Evolutionary conservation across 1,140 invertebrate species (phyloP).

Genomic region (Papilio helenus): DNA sequence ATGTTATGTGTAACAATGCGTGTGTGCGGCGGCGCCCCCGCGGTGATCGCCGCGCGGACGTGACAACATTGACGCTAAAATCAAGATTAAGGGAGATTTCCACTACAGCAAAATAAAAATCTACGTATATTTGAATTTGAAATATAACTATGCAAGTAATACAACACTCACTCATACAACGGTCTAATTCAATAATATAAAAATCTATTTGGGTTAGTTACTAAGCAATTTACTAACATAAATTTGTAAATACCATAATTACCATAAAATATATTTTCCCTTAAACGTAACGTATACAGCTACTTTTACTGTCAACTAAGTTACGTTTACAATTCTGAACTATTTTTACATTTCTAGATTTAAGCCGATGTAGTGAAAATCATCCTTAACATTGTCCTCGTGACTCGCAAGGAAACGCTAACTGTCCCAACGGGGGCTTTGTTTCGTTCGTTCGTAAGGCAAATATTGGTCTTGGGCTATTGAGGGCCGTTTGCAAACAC

Average conservation of each 20-base stretch:
- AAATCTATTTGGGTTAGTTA: too few relatives aligned
- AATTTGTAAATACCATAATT: neutral
- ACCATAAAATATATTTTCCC: neutral
- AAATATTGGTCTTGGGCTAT: constrained; percentile 76
- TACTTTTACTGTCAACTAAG: neutral
- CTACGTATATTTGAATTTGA: neutral
- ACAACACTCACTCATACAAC: too few relatives aligned
- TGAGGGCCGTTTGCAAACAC: constrained; percentile 77
- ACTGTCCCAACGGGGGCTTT: constrained; percentile 73
- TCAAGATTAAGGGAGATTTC: constrained; percentile 57
- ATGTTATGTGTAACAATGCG: constrained; percentile 50
- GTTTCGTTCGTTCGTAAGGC: constrained; percentile 78
- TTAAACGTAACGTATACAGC: neutral
- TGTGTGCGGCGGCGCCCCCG: constrained; percentile 67
- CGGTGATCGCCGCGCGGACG: constrained; percentile 61
- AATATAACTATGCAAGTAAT: too few relatives aligned
- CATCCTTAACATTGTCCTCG: constrained; percentile 60
- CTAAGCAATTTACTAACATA: neutral
- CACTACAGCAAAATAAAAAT: neutral
- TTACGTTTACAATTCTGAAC: neutral
- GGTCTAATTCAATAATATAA: too few relatives aligned
- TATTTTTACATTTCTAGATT: neutral
- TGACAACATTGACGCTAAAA: constrained; percentile 73
- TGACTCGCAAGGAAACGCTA: constrained; percentile 68
- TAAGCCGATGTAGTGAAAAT: constrained; percentile 40